These are phyloP conservation scores for Grus americana DNA, from an alignment of 2,113 vertebrate species.

Conservation along the genomic window DNA sequence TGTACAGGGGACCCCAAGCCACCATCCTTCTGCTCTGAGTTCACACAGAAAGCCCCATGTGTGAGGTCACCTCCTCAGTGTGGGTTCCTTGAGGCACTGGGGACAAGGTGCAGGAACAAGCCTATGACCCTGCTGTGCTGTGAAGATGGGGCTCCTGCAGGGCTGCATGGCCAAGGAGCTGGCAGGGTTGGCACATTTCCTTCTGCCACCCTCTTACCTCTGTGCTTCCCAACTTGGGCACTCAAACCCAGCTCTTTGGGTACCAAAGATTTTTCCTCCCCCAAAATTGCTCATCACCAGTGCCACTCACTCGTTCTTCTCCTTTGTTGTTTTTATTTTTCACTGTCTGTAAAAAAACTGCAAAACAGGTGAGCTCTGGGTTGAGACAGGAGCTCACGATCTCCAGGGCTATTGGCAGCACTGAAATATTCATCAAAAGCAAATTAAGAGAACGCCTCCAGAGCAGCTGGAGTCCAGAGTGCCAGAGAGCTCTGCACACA, in stretches of 20 bases:
- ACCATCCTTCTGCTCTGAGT: neutral
- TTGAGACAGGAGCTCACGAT: neutral
- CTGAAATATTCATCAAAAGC: conserved; percentile 40
- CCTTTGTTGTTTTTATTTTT: neutral
- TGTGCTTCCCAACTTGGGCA: accelerated
- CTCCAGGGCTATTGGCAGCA: neutral
- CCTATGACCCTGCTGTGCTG: neutral
- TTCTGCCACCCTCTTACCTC: neutral
- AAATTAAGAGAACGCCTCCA: neutral
- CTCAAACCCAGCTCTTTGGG: neutral
- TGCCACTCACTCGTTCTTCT: neutral
- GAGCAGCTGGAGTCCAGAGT: neutral
- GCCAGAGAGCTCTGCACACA: neutral
- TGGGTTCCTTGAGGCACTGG: neutral
- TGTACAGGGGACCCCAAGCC: neutral
- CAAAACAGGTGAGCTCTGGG: neutral
- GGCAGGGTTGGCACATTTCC: accelerated
- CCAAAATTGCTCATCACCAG: neutral
- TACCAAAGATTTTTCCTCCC: neutral
- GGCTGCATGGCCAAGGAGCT: accelerated
- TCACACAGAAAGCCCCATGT: neutral
- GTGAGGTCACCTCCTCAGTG: neutral
- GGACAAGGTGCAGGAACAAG: neutral
- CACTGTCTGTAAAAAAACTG: neutral
- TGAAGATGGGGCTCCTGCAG: neutral